Base-by-base conservation (phyloP, 2,888 invertebrate species). In the Drepana falcataria region DNA sequence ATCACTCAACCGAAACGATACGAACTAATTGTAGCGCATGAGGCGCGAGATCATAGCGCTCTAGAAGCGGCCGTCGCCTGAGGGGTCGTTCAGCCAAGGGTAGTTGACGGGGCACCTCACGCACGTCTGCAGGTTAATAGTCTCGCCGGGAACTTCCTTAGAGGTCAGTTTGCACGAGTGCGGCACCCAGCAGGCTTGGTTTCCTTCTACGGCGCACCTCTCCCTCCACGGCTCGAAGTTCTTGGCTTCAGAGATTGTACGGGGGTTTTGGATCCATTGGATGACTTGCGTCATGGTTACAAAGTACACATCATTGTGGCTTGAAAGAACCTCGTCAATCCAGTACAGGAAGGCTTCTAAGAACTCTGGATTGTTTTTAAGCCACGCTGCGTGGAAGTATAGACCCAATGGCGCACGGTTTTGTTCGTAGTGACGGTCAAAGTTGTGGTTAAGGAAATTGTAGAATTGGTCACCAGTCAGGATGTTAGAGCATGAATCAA, bases 231-330 rank as follows among this genome's bases (percentile, higher is more conserved):
- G 95, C 83, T 97, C 97, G 87, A 98, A 98, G 92, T 95, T 96
- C 93, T 97, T 96, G 53, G 95, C 95, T 83, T 97, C 96, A 55
- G 94, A 92, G 66, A 96, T 80, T 9, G 97, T 97, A 59, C 96
- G 93, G 49, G 97, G 97, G 81, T 97, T 97, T 79, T 98, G 98
- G 77, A 98, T 96, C 98, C 98, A 98, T 79, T 97, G 97, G 69
- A 98, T 97, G 4, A 97, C 97, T 83, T 97, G 96, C n/a, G 97
- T 97, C 97, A 97, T 97, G 58, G 97, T 98, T 21, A 96, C 96
- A 81, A 98, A 98, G 88, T 96, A 98, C 6, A 97, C 97, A 78
- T 98, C 98, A 66, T 96, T 96, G 91, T 96, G 96, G 65, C 95
- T 95, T 68, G 93, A 91, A 47, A 96, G 88, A 58, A 96, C 93